Base-by-base conservation (phyloP, 2,797 vertebrate species). In the Scomberomorus guttatus region DNA sequence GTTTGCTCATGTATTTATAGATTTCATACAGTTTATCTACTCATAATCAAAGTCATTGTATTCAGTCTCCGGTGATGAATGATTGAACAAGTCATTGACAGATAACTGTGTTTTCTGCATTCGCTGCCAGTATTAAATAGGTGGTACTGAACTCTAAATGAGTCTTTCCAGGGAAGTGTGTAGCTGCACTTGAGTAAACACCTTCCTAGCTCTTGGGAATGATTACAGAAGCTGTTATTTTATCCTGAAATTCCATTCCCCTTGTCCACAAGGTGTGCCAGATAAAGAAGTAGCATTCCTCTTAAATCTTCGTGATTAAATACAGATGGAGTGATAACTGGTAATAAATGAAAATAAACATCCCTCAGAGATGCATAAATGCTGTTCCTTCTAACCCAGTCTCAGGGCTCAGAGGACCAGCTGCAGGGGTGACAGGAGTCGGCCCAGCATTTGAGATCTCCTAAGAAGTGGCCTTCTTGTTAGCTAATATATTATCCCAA, bases 401-500 rank as follows among this genome's bases (percentile, higher is more conserved):
- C 67, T 79, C 18, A 1, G 46, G 68, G 61, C 85, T 85, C 73
- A 37, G 76, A 81, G 75, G 59, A 85, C 27, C 80, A 79, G 85
- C 87, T 55, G 32, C 61, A 17, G 77, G 83, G 85, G 70, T 81
- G 84, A 84, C 85, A 73, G 65, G 77, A 87, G 79, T 64, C 82
- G 72, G 89, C 88, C 85, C 92, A 63, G 91, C 84, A 92, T 94
- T 90, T 84, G 84, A 95, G 92, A 94, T 92, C 73, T 93, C 91
- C 87, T 93, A 88, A 95, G 92, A 96, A 94, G 94, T 94, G 79
- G 94, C 94, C 95, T 92, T 96, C 97, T 97, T 93, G 96, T 97
- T 96, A 96, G 95, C 96, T 96, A 96, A 97, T 97, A 96, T 96
- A 96, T 97, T 97, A 97, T 94, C 96, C 97, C 96, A 97, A 97